phyloP scores from a whole-genome alignment of 2,113 vertebrate species.

The Etheostoma spectabile region DNA sequence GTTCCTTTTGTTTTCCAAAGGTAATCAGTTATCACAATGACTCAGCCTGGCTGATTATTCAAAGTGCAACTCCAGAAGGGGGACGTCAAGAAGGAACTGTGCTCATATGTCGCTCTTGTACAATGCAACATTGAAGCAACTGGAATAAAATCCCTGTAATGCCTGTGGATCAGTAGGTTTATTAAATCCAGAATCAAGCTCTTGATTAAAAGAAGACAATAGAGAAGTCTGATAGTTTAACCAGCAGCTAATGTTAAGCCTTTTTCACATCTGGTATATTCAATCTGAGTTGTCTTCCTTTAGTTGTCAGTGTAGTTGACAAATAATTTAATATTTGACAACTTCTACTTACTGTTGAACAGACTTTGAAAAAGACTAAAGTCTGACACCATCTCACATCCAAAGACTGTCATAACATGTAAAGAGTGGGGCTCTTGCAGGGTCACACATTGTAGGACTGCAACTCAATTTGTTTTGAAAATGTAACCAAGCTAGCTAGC shows the following conservation, averaged over 20 bases:
- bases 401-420: no score
- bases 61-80: constrained; percentile 38
- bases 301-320: background rate
- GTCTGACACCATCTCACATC: no score
- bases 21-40: constrained; percentile 78
- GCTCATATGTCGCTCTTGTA: constrained; percentile 14
- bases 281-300: background rate
- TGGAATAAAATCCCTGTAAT: background rate
- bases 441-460: no score
- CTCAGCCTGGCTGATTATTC: constrained; percentile 72
- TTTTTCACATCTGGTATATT: background rate
- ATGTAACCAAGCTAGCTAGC: no score
- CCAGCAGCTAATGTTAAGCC: background rate
- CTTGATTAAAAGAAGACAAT: constrained; percentile 13
- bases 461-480: no score
- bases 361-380: no score
- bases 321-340: no score
- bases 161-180: constrained; percentile 16
- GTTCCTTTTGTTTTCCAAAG: constrained; percentile 79
- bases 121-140: background rate
- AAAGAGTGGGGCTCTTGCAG: no score
- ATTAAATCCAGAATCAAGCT: constrained; percentile 8
- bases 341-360: no score
- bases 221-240: background rate
- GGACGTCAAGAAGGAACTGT: constrained; percentile 40